Percentiles rank a stretch among this genome's conserved stretches.
Conservation (phyloP, 2,797 vertebrate genomes). For the Brachymystax lenok region DNA sequence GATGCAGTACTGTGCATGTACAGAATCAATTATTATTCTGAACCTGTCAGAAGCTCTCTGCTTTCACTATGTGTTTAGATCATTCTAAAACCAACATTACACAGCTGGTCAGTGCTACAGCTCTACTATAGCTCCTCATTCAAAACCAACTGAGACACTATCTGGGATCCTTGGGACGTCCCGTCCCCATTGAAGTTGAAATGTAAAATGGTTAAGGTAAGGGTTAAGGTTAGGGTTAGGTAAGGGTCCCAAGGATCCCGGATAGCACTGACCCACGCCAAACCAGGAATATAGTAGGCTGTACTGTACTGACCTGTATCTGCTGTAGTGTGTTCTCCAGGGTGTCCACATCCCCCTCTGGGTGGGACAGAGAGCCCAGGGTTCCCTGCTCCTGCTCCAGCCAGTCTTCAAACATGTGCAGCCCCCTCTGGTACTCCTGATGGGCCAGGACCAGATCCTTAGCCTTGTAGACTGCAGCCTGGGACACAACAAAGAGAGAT, state of each 20-base stretch:
- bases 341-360: constrained; percentile 83
- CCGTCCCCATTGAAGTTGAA: no score
- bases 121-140: not conserved
- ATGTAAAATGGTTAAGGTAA: no score
- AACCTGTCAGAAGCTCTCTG: no score
- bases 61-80: no score
- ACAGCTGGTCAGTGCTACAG: not conserved
- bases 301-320: constrained; percentile 81
- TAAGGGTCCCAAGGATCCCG: no score
- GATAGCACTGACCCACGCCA: no score
- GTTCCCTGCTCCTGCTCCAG: constrained; percentile 88
- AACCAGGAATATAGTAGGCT: not conserved
- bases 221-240: no score
- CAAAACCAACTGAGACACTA: not conserved
- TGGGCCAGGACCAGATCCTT: constrained; percentile 89
- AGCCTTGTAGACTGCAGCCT: constrained; percentile 86
- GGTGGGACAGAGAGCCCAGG: constrained; percentile 79
- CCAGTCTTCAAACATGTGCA: constrained; percentile 93
- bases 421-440: constrained; percentile 89
- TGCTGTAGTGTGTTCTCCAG: constrained; percentile 83
- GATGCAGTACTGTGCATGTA: no score
- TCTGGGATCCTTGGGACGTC: no score
- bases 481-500: constrained; percentile 32
- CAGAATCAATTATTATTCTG: no score
- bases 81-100: no score